Percentiles rank a stretch among this genome's conserved stretches.
phyloP scores from a whole-genome alignment of 2,113 vertebrate genomes.

The Nyctibius bracteatus region DNA sequence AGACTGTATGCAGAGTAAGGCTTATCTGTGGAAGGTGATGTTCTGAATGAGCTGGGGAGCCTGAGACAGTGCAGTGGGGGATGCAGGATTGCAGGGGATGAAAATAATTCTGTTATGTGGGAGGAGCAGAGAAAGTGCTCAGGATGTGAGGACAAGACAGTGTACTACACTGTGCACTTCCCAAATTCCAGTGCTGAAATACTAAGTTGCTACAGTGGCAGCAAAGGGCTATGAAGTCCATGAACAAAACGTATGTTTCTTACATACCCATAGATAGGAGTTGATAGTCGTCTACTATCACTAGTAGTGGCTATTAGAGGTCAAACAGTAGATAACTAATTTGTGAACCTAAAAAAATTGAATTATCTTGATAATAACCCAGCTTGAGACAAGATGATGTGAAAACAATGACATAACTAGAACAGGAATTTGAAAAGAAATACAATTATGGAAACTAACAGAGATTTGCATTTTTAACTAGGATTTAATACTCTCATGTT shows the following conservation, averaged over 20 bases:
- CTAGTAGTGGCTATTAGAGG: background rate
- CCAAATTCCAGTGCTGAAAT: background rate
- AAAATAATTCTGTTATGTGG: background rate
- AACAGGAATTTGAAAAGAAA: background rate
- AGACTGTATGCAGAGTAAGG: background rate
- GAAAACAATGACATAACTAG: background rate
- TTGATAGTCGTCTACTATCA: background rate
- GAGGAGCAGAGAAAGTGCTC: background rate
- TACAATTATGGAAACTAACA: background rate
- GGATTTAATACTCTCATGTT: background rate
- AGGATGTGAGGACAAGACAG: background rate
- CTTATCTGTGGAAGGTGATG: background rate
- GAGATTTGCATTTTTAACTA: background rate
- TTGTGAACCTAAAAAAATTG: background rate
- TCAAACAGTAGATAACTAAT: background rate
- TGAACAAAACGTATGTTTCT: background rate
- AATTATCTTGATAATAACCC: background rate
- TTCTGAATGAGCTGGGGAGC: background rate
- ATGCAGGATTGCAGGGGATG: background rate
- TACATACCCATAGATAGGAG: background rate
- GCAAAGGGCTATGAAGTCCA: background rate
- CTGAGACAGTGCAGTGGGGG: background rate
- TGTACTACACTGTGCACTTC: background rate
- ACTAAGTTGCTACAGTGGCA: background rate
- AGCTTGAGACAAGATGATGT: background rate